Base-by-base conservation (phyloP, 37 sponge, comb jelly and placozoan genomes). In the Lycopodina hypogea region DNA sequence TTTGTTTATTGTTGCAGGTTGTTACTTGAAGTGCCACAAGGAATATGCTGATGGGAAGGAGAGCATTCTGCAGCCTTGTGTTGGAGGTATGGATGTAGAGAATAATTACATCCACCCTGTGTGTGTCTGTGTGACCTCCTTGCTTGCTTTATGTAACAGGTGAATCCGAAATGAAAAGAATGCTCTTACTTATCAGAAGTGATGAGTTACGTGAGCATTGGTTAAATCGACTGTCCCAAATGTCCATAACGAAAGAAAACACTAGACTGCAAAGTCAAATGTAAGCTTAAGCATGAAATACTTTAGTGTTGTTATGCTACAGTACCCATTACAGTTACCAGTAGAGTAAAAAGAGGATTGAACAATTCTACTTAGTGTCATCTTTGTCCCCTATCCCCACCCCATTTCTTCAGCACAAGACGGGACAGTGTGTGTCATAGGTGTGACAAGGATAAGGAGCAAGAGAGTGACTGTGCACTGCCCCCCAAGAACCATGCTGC, bases 1-100 rank as follows among this genome's bases (percentile, higher is more conserved):
- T n/a, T n/a, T n/a, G n/a, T n/a, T n/a, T n/a, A n/a, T n/a, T n/a
- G n/a, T n/a, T n/a, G n/a, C n/a, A 90, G 91, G 88, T 29, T 92
- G 92, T 67, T 88, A 92, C 62, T 63, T 92, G 64, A 86, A 87
- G 63, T 92, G 87, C 41, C 92, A 92, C 56, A 79, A 79, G 59
- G 92, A 92, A 42, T 84, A 92, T 75, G 66, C 75, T 1, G 87
- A 83, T 62, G 37, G 71, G 4, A 57, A 33, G 21, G 88, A 87
- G 36, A 74, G 69, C 35, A 6, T 19, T 18, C 73, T 86, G 76
- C 78, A 78, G 56, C 87, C 91, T 21, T 90, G 91, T 86, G 81
- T 90, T 0, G 78, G 77, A 66, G 81, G 81, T 84, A 23, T 40
- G 71, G 39, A n/a, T n/a, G n/a, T n/a, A n/a, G n/a, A n/a, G n/a